Percentiles rank a stretch among this genome's conserved stretches.
Evolutionary conservation across 2,888 invertebrate genomes (phyloP).

Genomic region (Siphonodentalium dalli): DNA sequence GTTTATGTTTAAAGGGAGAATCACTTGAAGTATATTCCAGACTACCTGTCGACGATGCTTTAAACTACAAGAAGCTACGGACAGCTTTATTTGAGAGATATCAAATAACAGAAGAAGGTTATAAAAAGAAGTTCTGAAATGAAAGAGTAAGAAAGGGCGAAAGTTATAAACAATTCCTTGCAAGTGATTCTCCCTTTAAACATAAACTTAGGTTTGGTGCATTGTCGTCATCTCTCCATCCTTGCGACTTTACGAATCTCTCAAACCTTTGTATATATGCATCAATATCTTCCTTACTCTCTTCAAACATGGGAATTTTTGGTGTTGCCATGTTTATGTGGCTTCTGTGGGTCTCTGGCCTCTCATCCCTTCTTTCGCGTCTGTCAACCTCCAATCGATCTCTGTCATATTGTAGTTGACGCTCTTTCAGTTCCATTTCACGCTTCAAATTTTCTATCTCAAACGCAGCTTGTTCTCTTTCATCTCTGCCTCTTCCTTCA

Average conservation of each 20-base stretch:
- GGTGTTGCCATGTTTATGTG: neutral
- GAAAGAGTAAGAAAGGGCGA: conserved; percentile 14
- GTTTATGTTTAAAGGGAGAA: conserved; percentile 23
- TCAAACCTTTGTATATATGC: conserved; percentile 13
- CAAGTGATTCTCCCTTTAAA: conserved; percentile 18
- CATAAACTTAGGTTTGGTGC: conserved; percentile 19
- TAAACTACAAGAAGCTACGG: conserved; percentile 17
- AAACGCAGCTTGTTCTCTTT: neutral
- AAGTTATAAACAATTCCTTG: conserved; percentile 15
- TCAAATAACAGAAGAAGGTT: conserved; percentile 21
- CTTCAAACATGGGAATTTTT: conserved; percentile 13
- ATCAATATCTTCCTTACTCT: conserved; percentile 14
- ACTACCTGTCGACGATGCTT: conserved; percentile 7
- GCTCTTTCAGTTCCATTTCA: conserved; percentile 3
- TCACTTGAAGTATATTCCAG: conserved; percentile 18
- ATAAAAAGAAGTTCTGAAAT: conserved; percentile 14
- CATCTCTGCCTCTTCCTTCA: neutral
- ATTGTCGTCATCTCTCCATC: conserved; percentile 11
- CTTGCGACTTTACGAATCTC: conserved; percentile 7
- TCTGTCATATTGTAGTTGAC: neutral
- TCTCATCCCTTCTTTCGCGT: too few species aligned
- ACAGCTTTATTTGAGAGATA: conserved; percentile 15
- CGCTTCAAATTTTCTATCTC: neutral
- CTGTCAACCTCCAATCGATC: neutral
- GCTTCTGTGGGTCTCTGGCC: too few species aligned